Evolutionary conservation across 2,113 vertebrate genomes (phyloP).

Genomic region (Capra hircus): DNA sequence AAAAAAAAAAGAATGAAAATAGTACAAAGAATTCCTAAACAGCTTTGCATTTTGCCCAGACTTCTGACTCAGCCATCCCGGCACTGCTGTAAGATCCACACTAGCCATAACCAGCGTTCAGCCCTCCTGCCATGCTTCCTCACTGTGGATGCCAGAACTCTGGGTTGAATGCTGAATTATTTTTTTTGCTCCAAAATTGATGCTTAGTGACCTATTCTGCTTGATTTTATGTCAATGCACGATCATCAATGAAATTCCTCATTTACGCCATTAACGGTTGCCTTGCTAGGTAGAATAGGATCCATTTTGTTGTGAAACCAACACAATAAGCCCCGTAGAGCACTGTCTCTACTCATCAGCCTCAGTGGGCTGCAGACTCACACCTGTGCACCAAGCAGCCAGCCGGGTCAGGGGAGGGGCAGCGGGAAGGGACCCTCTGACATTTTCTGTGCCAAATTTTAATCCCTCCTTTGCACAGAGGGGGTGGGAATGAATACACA

Average conservation of each 20-base stretch:
- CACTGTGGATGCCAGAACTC: not conserved
- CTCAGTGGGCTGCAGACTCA: no score
- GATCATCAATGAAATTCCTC: not conserved
- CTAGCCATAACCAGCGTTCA: not conserved
- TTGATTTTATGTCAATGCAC: not conserved
- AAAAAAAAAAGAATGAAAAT: not conserved
- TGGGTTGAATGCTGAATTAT: not conserved
- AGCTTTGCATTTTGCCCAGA: not conserved
- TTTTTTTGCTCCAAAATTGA: not conserved
- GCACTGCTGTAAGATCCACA: not conserved
- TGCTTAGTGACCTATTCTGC: not conserved
- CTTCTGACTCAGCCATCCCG: not conserved
- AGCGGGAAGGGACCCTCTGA: not conserved
- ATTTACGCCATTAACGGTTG: not conserved
- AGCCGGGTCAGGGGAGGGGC: not conserved
- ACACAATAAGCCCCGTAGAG: fast-evolving
- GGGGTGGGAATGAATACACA: not conserved
- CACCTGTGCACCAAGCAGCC: not conserved
- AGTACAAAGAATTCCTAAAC: not conserved
- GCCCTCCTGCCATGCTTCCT: not conserved
- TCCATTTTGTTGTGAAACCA: not conserved
- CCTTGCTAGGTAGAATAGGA: no score
- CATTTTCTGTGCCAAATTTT: not conserved
- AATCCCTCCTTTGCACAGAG: not conserved
- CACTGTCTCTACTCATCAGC: not conserved